Evolutionary conservation across 2,797 vertebrate species (phyloP).

Genomic region (Sciurus vulgaris): DNA sequence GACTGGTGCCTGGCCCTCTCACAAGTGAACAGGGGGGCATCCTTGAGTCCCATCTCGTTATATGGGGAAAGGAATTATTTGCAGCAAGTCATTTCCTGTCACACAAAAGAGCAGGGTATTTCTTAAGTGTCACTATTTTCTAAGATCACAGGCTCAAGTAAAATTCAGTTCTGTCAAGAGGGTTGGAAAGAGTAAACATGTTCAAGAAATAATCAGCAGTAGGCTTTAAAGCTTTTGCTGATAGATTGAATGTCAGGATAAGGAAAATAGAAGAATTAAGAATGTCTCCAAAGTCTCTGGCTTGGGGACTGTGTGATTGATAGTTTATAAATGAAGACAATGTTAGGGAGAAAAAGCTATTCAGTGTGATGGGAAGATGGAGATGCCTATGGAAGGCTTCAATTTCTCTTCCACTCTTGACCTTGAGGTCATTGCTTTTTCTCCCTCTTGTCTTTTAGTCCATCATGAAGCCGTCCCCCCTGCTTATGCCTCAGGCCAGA

Average conservation of each 20-base stretch:
- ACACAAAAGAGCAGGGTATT: background rate
- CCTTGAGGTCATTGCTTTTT: background rate
- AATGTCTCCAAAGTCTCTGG: background rate
- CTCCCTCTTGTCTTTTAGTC: background rate
- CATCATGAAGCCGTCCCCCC: background rate
- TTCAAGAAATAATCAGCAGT: background rate
- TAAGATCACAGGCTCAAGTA: background rate
- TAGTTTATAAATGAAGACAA: background rate
- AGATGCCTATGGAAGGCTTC: background rate
- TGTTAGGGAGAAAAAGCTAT: background rate
- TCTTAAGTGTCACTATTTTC: background rate
- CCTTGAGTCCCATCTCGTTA: background rate
- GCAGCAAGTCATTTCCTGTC: background rate
- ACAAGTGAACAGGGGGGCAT: background rate
- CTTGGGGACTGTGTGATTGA: background rate
- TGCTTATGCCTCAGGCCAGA: background rate
- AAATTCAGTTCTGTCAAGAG: constrained; percentile 5
- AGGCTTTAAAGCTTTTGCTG: constrained; percentile 21
- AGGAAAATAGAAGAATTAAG: constrained; percentile 46
- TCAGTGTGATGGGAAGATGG: background rate
- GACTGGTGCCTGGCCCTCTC: background rate
- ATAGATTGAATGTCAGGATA: constrained; percentile 1
- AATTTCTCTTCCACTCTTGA: background rate
- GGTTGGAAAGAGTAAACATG: background rate
- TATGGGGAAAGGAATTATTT: background rate